A percentile compares a stretch with the other conserved stretches of the same genome.
Conservation (phyloP, 2,888 invertebrate species). For the Nyleta sp. region DNA sequence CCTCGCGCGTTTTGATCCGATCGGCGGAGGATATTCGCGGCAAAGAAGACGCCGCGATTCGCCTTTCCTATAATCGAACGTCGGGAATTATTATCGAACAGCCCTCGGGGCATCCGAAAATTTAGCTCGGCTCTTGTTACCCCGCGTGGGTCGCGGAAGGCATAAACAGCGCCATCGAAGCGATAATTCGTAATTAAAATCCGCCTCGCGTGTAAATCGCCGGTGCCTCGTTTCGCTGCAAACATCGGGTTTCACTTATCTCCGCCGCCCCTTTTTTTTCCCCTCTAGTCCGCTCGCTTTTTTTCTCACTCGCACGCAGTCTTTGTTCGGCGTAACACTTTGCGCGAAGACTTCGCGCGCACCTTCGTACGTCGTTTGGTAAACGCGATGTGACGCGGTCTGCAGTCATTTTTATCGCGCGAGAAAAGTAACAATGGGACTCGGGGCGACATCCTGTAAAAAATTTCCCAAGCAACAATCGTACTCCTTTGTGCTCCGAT, state of each 20-base stretch:
- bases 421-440: constrained; percentile 59
- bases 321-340: constrained; percentile 33
- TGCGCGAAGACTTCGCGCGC: constrained; percentile 23
- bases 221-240: constrained; percentile 15
- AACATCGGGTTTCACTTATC: constrained; percentile 39
- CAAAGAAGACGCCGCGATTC: not conserved
- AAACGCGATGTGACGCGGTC: constrained; percentile 61
- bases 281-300: constrained; percentile 21
- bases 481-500: constrained; percentile 60
- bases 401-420: constrained; percentile 57
- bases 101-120: constrained; percentile 7
- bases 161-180: not conserved
- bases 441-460: constrained; percentile 63
- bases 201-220: no score
- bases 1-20: constrained; percentile 15
- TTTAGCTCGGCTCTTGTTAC: constrained; percentile 14
- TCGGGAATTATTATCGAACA: constrained; percentile 15
- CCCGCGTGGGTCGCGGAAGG: constrained; percentile 1
- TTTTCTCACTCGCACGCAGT: constrained; percentile 39
- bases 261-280: constrained; percentile 15
- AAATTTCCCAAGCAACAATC: constrained; percentile 65
- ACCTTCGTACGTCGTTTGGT: constrained; percentile 41
- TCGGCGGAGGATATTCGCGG: constrained; percentile 11
- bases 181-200: constrained; percentile 19
- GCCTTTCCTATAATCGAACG: constrained; percentile 7